Evolutionary conservation across 2,888 invertebrate species (phyloP).

Genomic region (Glyphotaelius pellucidus): DNA sequence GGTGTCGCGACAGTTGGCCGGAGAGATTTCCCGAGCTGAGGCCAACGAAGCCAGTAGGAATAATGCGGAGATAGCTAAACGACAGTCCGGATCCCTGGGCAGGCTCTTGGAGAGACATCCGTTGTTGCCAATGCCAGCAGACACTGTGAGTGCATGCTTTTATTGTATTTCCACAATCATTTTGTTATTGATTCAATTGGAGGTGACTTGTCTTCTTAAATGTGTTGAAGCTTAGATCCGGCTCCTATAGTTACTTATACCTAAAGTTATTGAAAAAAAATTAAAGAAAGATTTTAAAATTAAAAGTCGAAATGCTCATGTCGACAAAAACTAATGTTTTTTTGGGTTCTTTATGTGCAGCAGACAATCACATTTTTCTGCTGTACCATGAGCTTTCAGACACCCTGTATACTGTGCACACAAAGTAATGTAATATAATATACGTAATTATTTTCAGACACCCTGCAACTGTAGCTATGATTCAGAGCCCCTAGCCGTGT

Average conservation of each 20-base stretch:
- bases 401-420: neutral
- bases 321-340: no score
- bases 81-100: constrained; percentile 60
- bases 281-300: no score
- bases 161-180: neutral
- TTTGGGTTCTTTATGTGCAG: no score
- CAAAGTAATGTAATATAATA: neutral
- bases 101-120: constrained; percentile 64
- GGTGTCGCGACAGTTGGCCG: constrained; percentile 53
- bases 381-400: no score
- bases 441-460: constrained; percentile 70
- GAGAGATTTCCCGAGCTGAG: constrained; percentile 46
- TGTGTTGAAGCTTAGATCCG: no score
- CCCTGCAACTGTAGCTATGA: constrained; percentile 76
- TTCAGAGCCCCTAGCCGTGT: constrained; percentile 69
- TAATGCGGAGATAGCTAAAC: constrained; percentile 53
- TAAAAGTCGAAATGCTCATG: no score
- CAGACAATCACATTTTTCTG: no score
- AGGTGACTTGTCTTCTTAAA: neutral
- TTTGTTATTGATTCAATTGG: neutral
- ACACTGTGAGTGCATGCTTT: constrained; percentile 55
- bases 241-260: no score
- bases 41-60: constrained; percentile 32
- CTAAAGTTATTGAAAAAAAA: no score
- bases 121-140: constrained; percentile 64